phyloP scores from a whole-genome alignment of 2,113 vertebrate genomes.

The Pyrgilauda ruficollis region DNA sequence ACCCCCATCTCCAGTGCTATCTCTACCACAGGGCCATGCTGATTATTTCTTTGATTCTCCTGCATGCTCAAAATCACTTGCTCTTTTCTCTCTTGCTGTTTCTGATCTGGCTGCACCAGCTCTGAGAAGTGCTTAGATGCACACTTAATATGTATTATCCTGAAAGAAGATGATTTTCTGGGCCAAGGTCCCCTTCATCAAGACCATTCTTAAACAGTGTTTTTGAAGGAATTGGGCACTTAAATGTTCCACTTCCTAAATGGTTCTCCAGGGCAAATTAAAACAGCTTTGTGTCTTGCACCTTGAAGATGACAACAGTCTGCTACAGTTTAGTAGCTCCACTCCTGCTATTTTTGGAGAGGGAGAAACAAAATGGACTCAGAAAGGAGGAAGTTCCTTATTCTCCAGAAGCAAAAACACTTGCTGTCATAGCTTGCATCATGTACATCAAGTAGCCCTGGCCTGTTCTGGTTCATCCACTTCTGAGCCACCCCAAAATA shows the following conservation, averaged over 20 bases:
- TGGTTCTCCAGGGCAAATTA: not conserved
- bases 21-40: not conserved
- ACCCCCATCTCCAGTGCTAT: not conserved
- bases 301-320: not conserved
- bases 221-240: not conserved
- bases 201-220: not conserved
- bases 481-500: not conserved
- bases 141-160: not conserved
- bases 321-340: not conserved
- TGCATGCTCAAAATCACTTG: not conserved
- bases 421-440: not conserved
- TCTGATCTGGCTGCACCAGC: not conserved
- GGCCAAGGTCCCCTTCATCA: not conserved
- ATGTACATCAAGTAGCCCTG: accelerated
- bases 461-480: not conserved
- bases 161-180: not conserved
- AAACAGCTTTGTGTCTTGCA: not conserved
- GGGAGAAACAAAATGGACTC: not conserved
- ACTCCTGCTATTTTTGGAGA: not conserved
- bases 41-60: not conserved
- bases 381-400: not conserved
- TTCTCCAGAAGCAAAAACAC: not conserved
- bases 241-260: not conserved
- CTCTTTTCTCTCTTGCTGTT: not conserved
- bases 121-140: not conserved